Conservation (phyloP, 2,888 invertebrate species). For the Ypsolopha scabrella region DNA sequence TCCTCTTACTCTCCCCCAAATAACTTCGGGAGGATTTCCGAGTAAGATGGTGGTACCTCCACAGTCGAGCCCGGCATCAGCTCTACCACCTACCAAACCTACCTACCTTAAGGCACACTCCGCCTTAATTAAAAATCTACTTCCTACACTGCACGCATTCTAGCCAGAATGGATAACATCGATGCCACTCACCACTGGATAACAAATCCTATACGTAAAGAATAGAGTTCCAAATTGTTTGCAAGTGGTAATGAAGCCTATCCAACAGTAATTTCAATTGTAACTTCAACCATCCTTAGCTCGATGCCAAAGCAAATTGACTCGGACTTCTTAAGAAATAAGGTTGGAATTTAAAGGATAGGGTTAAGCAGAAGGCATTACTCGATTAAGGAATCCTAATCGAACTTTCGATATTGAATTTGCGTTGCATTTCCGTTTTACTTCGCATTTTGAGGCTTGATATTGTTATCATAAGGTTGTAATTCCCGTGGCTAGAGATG, state of each 20-base stretch:
- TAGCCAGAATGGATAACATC: neutral
- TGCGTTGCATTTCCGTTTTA: slow-evolving; percentile 2
- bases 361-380: neutral
- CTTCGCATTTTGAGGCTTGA: neutral
- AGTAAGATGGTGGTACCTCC: too few relatives aligned
- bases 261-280: slow-evolving; percentile 5
- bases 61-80: too few relatives aligned
- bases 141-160: neutral
- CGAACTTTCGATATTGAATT: slow-evolving; percentile 9
- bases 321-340: neutral
- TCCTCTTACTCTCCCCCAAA: too few relatives aligned
- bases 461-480: neutral
- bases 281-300: slow-evolving; percentile 3
- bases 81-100: too few relatives aligned
- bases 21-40: too few relatives aligned
- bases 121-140: neutral
- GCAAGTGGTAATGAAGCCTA: neutral
- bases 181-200: neutral
- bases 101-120: too few relatives aligned
- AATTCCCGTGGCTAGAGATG: neutral
- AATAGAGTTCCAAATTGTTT: neutral
- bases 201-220: neutral
- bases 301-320: slow-evolving; percentile 3
- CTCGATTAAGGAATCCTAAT: slow-evolving; percentile 13
- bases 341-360: neutral